Evolutionary conservation across 2,113 vertebrate species (phyloP).

Genomic region (Laticauda laticaudata): DNA sequence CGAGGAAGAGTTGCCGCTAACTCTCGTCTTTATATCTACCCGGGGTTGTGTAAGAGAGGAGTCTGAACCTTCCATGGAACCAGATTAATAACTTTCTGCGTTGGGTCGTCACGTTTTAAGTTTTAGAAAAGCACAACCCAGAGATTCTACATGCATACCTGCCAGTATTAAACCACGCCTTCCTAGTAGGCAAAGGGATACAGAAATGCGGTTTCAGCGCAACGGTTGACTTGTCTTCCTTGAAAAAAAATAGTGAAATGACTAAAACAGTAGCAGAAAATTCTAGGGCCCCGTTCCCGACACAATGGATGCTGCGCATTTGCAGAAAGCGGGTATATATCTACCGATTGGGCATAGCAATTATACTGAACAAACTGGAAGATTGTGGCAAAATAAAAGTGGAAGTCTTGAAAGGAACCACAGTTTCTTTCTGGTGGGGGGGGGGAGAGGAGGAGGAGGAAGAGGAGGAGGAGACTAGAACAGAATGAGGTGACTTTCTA

Average conservation of each 20-base stretch:
- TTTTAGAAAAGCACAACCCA: background rate
- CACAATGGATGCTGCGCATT: background rate
- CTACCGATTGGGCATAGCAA: background rate
- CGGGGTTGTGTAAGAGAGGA: background rate
- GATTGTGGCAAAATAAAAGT: background rate
- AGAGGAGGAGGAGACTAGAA: background rate
- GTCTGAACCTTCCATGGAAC: no score
- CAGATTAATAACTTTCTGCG: background rate
- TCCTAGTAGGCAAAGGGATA: background rate
- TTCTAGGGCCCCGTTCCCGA: background rate
- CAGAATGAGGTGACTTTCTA: background rate
- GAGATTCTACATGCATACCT: background rate
- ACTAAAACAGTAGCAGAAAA: background rate
- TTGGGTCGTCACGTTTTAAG: no score
- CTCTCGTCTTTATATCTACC: background rate
- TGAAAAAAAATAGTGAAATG: background rate
- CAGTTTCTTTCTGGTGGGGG: background rate
- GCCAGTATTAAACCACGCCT: background rate
- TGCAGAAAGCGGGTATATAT: background rate
- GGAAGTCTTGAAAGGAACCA: background rate
- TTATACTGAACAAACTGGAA: background rate
- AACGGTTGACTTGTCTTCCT: background rate
- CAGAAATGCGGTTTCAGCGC: background rate
- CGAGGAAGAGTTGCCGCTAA: background rate
- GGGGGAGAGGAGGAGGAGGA: no score